Conservation (phyloP, 2,113 vertebrate genomes). For the Dasyurus viverrinus region DNA sequence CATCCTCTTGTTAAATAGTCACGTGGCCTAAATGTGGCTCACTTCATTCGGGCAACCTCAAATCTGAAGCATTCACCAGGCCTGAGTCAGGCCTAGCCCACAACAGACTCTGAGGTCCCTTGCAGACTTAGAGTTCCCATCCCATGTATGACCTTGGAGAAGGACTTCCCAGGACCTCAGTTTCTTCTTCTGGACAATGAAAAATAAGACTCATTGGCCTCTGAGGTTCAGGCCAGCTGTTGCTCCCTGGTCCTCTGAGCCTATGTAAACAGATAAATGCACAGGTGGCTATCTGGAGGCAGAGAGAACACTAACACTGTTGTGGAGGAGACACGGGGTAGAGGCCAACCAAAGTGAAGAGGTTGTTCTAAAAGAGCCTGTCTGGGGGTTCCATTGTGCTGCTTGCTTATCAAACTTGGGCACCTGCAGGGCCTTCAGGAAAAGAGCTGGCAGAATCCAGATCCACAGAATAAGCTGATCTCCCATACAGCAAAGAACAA, state of each 20-base stretch:
- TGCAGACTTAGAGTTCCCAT: not conserved
- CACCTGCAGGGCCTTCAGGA: not conserved
- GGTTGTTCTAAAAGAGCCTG: not conserved
- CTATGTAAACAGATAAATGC: not conserved
- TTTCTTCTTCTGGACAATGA: not conserved
- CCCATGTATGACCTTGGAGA: not conserved
- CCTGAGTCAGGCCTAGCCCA: not conserved
- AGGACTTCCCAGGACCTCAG: not conserved
- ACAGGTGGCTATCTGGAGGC: not conserved
- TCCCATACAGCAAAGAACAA: not conserved
- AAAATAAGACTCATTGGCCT: not conserved
- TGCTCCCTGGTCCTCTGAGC: not conserved
- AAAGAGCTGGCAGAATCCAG: too few relatives aligned
- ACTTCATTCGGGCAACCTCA: not conserved
- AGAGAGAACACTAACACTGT: not conserved
- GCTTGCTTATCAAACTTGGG: too few relatives aligned
- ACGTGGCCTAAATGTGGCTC: not conserved
- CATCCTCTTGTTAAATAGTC: not conserved
- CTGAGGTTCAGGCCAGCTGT: not conserved
- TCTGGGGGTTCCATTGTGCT: not conserved
- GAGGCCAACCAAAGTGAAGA: not conserved
- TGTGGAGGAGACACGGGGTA: not conserved
- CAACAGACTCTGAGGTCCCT: too few relatives aligned
- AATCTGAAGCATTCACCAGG: not conserved
- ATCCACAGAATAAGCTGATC: not conserved